Evolutionary conservation across 2,113 vertebrate genomes (phyloP), one percentile per base, ranked within the genome.

Genomic region (Catagonus wagneri): DNA sequence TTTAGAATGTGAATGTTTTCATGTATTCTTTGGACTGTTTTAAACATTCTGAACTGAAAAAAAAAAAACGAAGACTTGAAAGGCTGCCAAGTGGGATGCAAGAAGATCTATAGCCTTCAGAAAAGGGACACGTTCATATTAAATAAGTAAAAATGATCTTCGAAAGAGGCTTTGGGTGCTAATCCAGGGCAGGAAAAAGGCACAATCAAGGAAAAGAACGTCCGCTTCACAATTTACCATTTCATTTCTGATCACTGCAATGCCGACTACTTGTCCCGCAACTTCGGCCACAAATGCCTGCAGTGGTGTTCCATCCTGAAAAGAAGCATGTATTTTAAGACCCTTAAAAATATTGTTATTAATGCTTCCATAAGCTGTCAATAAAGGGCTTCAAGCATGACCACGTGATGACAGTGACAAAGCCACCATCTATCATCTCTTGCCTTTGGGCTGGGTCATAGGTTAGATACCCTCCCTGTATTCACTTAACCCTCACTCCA

Each of bases 231-330:
- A 89, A 75, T 17, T 97, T 98, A 99, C 99, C 99, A 98, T 98
- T 98, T 99, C 99, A 34, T 99, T 98, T 98, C 98, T 99, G 94
- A 99, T 97, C 93, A 99, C 97, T 69, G 99, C 93, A 39, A 99
- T 52, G 13, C 99, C 99, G 34, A 99, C 99, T 0, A 99, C 97
- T 95, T 99, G 98, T 54, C 97, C 52, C 32, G 98, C 91, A 94
- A 99, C 98, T 97, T 99, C 98, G 27, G 98, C 99, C 83, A 99
- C 96, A 32, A 99, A 99, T 80, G 98, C 99, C 97, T 99, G 98
- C 63, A 99, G 84, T 34, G 97, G 96, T 20, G 98, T 99, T 25
- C 99, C 99, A 15, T 98, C 98, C 99, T 99, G 98, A 56, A 97
- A 98, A 91, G 11, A 93, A 94, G 10, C 20, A 54, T 13, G 25